Conservation (phyloP, 2,113 vertebrate species). For the Pelobates fuscus region DNA sequence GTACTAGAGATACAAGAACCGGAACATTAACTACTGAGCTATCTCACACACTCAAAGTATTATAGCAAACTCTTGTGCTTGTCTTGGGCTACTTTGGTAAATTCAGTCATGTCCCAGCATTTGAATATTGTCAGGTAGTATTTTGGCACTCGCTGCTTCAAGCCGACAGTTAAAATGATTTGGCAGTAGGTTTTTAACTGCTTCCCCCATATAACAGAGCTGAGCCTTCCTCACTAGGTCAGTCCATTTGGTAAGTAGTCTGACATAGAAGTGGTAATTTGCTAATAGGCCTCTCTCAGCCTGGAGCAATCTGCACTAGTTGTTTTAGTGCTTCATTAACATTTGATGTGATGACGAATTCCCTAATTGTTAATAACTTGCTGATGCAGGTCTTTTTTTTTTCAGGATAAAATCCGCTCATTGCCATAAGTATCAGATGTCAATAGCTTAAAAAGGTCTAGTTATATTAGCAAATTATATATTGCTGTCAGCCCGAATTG, state of each 20-base stretch:
- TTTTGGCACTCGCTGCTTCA: slow-evolving; percentile 28
- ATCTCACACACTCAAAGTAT: too few species aligned
- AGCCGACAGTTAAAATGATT: slow-evolving; percentile 1
- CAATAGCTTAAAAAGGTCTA: slow-evolving; percentile 48
- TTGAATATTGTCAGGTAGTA: too few species aligned
- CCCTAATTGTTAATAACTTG: slow-evolving; percentile 51
- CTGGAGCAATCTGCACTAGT: slow-evolving; percentile 49
- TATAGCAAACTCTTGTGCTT: too few species aligned
- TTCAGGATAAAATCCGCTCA: slow-evolving; percentile 34
- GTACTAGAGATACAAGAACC: too few species aligned
- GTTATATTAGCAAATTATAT: slow-evolving; percentile 33
- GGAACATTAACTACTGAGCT: too few species aligned
- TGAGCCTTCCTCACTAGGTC: slow-evolving; percentile 41
- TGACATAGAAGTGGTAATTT: slow-evolving; percentile 49
- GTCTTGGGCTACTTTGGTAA: too few species aligned
- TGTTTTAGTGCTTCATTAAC: slow-evolving; percentile 51
- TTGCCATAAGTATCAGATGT: slow-evolving; percentile 48
- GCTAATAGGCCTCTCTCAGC: slow-evolving; percentile 47
- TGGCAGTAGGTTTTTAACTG: slow-evolving; percentile 37
- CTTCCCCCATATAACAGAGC: slow-evolving; percentile 36
- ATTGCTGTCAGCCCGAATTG: slow-evolving; percentile 18
- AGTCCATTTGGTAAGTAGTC: slow-evolving; percentile 47
- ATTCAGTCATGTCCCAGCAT: too few species aligned
- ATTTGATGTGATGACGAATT: slow-evolving; percentile 51
- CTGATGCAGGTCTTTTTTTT: slow-evolving; percentile 48